These are phyloP conservation scores for Cervus canadensis DNA, from an alignment of 2,113 vertebrate genomes.

Conservation along the genomic window DNA sequence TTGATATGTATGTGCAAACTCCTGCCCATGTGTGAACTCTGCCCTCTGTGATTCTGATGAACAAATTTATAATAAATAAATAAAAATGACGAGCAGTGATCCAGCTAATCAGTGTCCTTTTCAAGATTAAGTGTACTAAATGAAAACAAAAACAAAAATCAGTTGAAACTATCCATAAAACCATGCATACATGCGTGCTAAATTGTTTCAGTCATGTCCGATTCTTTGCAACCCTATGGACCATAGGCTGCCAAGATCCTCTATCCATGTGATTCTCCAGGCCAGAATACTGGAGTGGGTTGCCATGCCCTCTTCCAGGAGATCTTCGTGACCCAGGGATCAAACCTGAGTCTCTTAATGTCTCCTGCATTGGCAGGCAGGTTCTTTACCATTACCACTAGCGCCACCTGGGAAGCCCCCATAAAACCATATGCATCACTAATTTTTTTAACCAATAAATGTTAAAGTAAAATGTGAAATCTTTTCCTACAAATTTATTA, in stretches of 20 bases:
- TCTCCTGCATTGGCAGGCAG: background rate
- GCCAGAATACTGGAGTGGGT: background rate
- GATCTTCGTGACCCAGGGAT: background rate
- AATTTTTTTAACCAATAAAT: background rate
- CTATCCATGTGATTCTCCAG: background rate
- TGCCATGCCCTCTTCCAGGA: background rate
- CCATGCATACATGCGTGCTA: background rate
- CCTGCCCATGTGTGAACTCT: slow-evolving; percentile 2
- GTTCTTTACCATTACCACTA: background rate
- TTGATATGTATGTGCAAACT: background rate
- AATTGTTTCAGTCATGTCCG: background rate
- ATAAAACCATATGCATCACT: background rate
- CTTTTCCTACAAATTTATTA: background rate
- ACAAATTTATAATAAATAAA: slow-evolving; percentile 12
- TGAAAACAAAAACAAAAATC: background rate
- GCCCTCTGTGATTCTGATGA: background rate
- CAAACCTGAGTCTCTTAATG: background rate
- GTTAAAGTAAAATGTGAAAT: background rate
- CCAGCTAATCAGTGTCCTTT: background rate
- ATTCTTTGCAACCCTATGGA: background rate
- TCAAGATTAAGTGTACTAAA: background rate
- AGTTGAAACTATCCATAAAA: background rate
- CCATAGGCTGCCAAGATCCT: accelerated
- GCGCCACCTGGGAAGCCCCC: background rate
- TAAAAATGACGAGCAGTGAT: slow-evolving; percentile 15